phyloP scores from a whole-genome alignment of 2,888 invertebrate species.

The Melipona beecheii region DNA sequence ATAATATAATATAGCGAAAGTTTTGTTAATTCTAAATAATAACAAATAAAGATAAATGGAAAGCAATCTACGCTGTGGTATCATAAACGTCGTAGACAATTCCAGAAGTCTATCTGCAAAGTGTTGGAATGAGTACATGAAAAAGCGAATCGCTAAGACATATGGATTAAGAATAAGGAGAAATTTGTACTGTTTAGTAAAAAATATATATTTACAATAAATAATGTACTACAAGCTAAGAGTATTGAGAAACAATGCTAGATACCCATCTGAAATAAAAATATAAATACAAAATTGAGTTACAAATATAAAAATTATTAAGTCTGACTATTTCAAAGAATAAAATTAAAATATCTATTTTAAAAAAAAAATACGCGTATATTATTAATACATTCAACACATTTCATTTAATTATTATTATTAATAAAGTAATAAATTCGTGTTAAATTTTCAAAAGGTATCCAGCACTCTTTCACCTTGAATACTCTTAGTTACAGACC shows the following conservation, averaged over 20 bases:
- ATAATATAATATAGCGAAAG: constrained; percentile 48
- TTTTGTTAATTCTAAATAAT: constrained; percentile 64
- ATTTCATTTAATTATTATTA: neutral
- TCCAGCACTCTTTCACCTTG: constrained; percentile 77
- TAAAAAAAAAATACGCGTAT: neutral
- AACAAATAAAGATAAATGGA: constrained; percentile 64
- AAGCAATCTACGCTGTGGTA: constrained; percentile 57
- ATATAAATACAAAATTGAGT: constrained; percentile 34
- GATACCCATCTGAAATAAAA: constrained; percentile 69
- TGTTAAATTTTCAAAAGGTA: constrained; percentile 66
- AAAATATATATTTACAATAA: constrained; percentile 67
- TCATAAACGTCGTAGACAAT: constrained; percentile 47
- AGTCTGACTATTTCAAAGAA: neutral
- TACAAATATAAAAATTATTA: constrained; percentile 7
- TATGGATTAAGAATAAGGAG: constrained; percentile 57
- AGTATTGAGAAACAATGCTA: constrained; percentile 78
- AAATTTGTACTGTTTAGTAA: constrained; percentile 53
- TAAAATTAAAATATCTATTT: constrained; percentile 5
- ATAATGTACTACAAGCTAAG: constrained; percentile 77
- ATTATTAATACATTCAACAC: neutral
- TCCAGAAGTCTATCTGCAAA: constrained; percentile 58
- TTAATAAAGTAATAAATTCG: neutral
- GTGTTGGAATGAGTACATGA: constrained; percentile 48
- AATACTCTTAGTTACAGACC: constrained; percentile 84
- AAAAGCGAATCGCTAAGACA: constrained; percentile 60